These are phyloP conservation scores for Vireo altiloquus DNA, from an alignment of 2,113 vertebrate species.

Conservation along the genomic window DNA sequence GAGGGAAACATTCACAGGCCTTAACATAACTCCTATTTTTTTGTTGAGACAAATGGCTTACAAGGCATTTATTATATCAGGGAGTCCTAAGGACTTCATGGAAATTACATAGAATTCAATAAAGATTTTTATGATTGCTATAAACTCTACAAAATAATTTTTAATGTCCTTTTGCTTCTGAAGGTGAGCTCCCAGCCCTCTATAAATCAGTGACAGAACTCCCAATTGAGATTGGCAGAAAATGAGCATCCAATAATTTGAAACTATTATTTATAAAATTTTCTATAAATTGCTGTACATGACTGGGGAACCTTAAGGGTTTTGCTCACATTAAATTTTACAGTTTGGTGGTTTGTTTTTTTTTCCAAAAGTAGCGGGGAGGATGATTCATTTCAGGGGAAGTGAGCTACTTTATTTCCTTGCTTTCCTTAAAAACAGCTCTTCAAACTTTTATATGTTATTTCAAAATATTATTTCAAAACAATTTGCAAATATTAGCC, in stretches of 20 bases:
- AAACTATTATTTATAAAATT: background rate
- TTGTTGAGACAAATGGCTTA: background rate
- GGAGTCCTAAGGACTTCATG: background rate
- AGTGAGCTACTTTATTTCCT: background rate
- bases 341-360: background rate
- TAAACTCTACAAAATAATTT: constrained; percentile 2
- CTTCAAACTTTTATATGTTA: background rate
- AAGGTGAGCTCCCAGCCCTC: background rate
- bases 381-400: background rate
- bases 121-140: background rate
- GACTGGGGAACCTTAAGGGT: background rate
- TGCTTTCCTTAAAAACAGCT: background rate
- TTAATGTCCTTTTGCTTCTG: background rate
- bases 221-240: background rate
- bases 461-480: background rate
- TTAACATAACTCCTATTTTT: background rate
- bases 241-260: background rate
- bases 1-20: background rate
- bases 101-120: background rate
- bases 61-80: background rate
- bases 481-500: background rate
- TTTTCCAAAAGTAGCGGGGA: background rate
- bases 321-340: background rate
- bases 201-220: background rate
- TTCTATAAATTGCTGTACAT: background rate